Conservation (phyloP, 2,797 vertebrate genomes). For the Masticophis lateralis region DNA sequence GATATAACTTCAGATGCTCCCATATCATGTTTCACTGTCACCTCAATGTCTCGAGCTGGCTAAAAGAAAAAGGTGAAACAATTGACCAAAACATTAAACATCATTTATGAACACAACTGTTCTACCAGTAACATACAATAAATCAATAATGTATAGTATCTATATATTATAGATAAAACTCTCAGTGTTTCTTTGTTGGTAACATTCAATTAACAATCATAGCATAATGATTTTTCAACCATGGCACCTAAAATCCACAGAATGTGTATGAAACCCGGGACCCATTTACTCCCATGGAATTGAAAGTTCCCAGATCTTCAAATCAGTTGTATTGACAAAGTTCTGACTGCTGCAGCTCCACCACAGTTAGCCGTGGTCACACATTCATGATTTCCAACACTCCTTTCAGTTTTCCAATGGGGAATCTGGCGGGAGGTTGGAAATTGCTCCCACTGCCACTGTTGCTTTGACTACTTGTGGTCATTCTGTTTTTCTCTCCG, state of each 20-base stretch:
- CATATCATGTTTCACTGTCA: not conserved
- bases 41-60: not conserved
- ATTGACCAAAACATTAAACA: not conserved
- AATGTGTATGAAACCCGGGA: not conserved
- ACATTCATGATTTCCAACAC: not conserved
- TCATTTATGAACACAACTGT: not conserved
- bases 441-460: not conserved
- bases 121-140: not conserved
- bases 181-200: not conserved
- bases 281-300: not conserved
- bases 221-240: not conserved
- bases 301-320: not conserved
- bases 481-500: not conserved
- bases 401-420: not conserved
- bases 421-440: not conserved
- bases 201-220: not conserved
- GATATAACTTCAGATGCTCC: not conserved
- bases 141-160: not conserved
- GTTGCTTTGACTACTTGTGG: not conserved
- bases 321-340: not conserved
- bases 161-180: not conserved
- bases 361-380: not conserved
- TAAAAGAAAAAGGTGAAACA: not conserved
- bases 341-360: not conserved
- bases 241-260: not conserved